Conservation (phyloP, 2,888 invertebrate genomes). For the Xestia sexstrigata region DNA sequence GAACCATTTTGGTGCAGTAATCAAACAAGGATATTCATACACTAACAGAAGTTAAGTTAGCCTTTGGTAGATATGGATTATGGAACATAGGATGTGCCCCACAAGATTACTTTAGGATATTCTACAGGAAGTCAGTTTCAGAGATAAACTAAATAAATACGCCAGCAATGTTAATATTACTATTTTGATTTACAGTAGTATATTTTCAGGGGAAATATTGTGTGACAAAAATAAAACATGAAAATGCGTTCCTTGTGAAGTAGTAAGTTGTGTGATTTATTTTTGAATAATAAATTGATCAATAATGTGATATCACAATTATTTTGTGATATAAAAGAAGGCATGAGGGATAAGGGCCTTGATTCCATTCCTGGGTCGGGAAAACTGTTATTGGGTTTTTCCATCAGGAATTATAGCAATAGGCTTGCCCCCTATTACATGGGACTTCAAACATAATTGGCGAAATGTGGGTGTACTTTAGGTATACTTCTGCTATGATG, state of each 20-base stretch:
- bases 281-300: not conserved
- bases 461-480: no score
- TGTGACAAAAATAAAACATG: not conserved
- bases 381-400: no score
- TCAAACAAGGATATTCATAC: not conserved
- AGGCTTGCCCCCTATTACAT: no score
- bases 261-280: not conserved
- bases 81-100: conserved; percentile 19
- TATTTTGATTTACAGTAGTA: not conserved
- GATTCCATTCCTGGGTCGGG: no score
- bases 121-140: conserved; percentile 27
- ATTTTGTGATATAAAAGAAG: no score
- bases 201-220: not conserved
- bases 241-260: not conserved
- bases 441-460: no score
- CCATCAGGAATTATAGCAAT: no score
- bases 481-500: no score
- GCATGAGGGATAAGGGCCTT: no score
- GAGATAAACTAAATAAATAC: conserved; percentile 30
- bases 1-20: not conserved
- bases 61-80: not conserved
- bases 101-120: conserved; percentile 33
- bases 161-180: not conserved
- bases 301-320: not conserved
- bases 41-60: no score